A percentile compares a stretch with the other conserved stretches of the same genome.
Evolutionary conservation across 2,797 vertebrate species (phyloP).

Genomic region (Spinus pinus): DNA sequence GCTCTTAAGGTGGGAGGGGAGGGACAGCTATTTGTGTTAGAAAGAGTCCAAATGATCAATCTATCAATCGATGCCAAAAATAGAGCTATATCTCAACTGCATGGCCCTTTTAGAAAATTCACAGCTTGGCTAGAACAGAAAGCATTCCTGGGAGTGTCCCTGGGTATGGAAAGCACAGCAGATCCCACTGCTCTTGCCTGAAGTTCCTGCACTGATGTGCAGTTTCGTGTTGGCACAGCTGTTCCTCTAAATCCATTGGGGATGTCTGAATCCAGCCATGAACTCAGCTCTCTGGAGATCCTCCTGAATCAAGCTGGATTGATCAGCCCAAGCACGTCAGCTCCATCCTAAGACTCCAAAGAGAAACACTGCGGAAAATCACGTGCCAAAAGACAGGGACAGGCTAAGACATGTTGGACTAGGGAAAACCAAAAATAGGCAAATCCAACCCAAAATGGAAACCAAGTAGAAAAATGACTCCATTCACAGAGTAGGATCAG

Average conservation of each 20-base stretch:
- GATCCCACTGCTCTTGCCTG: background rate
- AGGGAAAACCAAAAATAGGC: background rate
- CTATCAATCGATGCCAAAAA: constrained; percentile 22
- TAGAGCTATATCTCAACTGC: constrained; percentile 9
- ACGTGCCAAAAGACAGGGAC: background rate
- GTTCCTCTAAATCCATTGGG: background rate
- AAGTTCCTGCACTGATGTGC: background rate
- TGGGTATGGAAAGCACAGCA: background rate
- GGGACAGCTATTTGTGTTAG: background rate
- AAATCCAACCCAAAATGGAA: background rate
- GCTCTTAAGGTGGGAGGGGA: background rate
- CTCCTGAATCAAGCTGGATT: background rate
- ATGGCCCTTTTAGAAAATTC: constrained; percentile 53
- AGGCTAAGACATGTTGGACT: background rate
- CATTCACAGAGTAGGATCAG: constrained; percentile 1
- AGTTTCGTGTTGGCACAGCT: background rate
- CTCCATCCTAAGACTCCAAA: constrained; percentile 3
- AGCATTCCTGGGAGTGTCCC: background rate
- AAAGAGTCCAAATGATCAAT: background rate
- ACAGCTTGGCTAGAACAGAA: constrained; percentile 38
- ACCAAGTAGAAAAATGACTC: background rate
- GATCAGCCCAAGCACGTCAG: background rate
- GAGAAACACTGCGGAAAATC: background rate
- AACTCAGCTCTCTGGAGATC: background rate
- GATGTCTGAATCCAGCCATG: background rate